Evolutionary conservation across 2,113 vertebrate genomes (phyloP), one percentile per base, ranked within the genome.

Genomic region (Pipa parva): DNA sequence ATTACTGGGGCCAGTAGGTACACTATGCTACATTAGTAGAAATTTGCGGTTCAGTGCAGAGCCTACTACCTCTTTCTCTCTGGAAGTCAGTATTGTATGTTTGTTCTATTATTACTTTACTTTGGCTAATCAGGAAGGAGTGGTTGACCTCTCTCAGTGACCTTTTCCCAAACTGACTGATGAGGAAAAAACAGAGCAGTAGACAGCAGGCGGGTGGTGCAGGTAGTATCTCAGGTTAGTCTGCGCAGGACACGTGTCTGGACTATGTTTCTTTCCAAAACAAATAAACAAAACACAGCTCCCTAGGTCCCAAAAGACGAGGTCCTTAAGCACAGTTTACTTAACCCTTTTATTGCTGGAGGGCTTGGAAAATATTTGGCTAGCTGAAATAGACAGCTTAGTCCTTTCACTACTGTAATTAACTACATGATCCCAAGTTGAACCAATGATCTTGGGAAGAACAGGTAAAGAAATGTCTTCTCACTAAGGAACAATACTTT

Each of bases 131-230:
- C 12, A 59, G 48, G 39, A 42, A 42, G 39, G 13, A 8, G 18
- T 54, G 46, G 46, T 18, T 69, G 65, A 60, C 57, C 65, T 60
- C n/a, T 21, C 29, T 52, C 25, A 42, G 33, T 69, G 65, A 69
- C 65, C 65, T 52, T 20, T 51, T 73, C 56, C 48, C 36, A 48
- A 58, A 58, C 42, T 69, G 71, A 73, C 64, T 69, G 46, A 68
- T 73, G 71, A 63, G 71, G 39, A 68, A 73, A 69, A 63, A 68
- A 63, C 64, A 68, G 56, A 45, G 39, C 64, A 63, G 51, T 52
- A 57, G 68, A 62, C 50, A 62, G 60, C 54, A 71, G n/a, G n/a
- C n/a, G n/a, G n/a, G 54, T 46, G 68, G 51, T 45, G 31, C 59
- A 57, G 28, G 60, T 59, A n/a, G n/a, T n/a, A 58, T 21, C 7